Conservation (phyloP, 2,113 vertebrate species). For the Larimichthys polyactis region DNA sequence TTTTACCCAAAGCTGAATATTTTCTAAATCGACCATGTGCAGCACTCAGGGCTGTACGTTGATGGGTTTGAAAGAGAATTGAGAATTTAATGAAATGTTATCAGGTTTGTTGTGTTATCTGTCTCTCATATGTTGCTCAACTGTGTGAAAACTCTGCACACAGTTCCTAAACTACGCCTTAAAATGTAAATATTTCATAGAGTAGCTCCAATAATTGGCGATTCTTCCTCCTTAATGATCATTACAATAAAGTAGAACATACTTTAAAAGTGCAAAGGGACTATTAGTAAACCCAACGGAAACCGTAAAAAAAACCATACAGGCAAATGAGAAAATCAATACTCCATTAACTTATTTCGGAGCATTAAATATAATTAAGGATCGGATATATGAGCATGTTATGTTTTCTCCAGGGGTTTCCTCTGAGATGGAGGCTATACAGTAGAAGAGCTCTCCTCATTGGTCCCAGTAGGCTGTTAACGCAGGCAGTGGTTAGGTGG, state of each 20-base stretch:
- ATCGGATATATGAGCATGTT: background rate
- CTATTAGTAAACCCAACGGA: background rate
- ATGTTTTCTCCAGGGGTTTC: background rate
- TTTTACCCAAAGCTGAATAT: no score
- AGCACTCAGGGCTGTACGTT: no score
- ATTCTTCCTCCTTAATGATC: background rate
- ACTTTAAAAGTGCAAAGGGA: background rate
- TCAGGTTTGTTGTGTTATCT: background rate
- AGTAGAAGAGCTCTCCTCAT: background rate
- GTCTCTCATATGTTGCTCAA: background rate
- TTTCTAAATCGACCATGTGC: no score
- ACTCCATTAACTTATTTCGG: background rate
- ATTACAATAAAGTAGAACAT: background rate
- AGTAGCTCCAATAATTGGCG: background rate
- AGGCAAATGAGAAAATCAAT: background rate
- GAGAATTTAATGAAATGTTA: no score
- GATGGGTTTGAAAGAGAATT: no score
- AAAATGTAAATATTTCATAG: background rate
- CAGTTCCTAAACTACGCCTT: conserved; percentile 19
- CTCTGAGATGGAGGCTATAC: background rate
- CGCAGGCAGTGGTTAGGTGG: background rate
- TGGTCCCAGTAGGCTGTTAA: background rate
- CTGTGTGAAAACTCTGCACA: background rate
- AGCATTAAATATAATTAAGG: conserved; percentile 5
- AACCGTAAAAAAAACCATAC: background rate